These are phyloP conservation scores for Hermodice carunculata DNA, from an alignment of 2,888 invertebrate species.

Conservation along the genomic window DNA sequence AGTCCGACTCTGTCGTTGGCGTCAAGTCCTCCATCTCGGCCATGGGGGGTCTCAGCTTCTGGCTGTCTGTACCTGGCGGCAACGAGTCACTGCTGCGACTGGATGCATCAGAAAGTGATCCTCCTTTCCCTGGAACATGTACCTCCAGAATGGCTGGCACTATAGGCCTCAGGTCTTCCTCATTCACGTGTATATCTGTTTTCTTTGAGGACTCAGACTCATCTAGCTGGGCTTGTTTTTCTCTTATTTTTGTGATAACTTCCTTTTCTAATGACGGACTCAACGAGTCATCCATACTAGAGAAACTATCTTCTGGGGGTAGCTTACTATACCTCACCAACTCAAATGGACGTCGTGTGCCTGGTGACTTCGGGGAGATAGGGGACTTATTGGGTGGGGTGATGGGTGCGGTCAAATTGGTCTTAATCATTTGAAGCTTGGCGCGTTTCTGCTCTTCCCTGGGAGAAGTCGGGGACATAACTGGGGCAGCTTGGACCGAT, in stretches of 20 bases:
- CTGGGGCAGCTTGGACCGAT: too few relatives aligned
- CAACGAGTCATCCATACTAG: constrained; percentile 67
- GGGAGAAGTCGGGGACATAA: too few relatives aligned
- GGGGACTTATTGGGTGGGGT: constrained; percentile 13
- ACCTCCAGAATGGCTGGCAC: too few relatives aligned
- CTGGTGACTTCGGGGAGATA: constrained; percentile 18
- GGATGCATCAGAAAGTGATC: not conserved
- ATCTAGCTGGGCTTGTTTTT: not conserved
- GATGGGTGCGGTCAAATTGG: constrained; percentile 22
- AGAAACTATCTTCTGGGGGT: constrained; percentile 64
- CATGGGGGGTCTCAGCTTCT: not conserved
- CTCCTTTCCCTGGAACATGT: too few relatives aligned
- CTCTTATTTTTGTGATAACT: constrained; percentile 8
- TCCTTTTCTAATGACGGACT: constrained; percentile 52
- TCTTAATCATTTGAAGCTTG: constrained; percentile 34
- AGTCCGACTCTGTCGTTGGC: constrained; percentile 15
- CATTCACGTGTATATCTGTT: too few relatives aligned
- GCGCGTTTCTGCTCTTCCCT: constrained; percentile 27
- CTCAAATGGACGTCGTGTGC: constrained; percentile 30
- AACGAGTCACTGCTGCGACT: not conserved
- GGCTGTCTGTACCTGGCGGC: not conserved
- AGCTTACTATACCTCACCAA: constrained; percentile 44
- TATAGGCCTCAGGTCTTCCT: too few relatives aligned
- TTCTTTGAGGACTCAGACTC: too few relatives aligned
- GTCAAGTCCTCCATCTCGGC: constrained; percentile 19